These are phyloP conservation scores for Trachymyrmex septentrionalis DNA, from an alignment of 1,140 invertebrate species.

Conservation along the genomic window DNA sequence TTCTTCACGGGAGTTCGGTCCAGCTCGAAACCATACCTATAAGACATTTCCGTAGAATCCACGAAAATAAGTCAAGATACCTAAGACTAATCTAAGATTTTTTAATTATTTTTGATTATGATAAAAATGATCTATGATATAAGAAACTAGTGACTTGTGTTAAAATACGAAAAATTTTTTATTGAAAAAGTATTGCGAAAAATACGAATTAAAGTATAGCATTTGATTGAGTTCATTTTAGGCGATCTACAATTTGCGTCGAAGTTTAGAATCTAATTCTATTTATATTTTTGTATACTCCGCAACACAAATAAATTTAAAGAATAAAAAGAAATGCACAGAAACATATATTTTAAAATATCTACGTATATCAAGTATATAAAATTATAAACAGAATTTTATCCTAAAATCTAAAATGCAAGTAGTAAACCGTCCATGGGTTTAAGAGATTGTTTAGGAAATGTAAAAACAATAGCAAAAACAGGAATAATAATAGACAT, in stretches of 20 bases:
- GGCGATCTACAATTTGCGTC: too few relatives aligned
- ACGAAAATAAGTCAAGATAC: background rate
- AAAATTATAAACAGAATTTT: too few relatives aligned
- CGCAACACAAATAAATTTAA: too few relatives aligned
- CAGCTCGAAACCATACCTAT: conserved; percentile 90
- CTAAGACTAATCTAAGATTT: background rate
- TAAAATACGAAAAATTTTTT: background rate
- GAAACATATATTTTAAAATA: too few relatives aligned
- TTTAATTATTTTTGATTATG: background rate
- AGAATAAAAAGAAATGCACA: too few relatives aligned
- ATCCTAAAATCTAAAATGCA: background rate
- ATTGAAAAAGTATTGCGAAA: background rate
- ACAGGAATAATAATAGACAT: background rate
- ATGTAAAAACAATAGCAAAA: background rate
- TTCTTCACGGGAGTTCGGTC: conserved; percentile 90
- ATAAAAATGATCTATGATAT: background rate
- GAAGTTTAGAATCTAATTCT: too few relatives aligned
- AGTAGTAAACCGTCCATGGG: background rate
- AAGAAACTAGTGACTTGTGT: too few relatives aligned
- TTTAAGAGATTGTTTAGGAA: background rate
- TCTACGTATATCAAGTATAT: too few relatives aligned
- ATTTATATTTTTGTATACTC: too few relatives aligned
- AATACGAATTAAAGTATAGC: background rate
- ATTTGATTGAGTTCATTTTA: background rate
- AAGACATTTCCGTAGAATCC: background rate